Conservation (phyloP, 2,113 vertebrate genomes). For the Ceyx cyanopectus region DNA sequence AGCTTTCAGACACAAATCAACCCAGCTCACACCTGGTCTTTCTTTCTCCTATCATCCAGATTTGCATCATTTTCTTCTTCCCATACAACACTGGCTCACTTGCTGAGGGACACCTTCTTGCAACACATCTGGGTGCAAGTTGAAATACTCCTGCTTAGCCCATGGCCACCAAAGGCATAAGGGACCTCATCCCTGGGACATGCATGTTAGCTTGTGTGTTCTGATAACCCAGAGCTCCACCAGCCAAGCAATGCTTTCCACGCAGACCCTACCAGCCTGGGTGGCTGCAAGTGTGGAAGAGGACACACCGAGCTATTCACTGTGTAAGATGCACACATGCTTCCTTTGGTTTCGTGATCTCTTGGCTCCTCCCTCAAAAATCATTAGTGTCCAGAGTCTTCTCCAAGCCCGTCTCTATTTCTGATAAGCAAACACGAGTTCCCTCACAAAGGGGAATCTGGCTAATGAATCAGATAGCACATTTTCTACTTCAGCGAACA, state of each 20-base stretch:
- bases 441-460: slow-evolving; percentile 37
- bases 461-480: slow-evolving; percentile 66
- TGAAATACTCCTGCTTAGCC: background rate
- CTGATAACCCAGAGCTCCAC: background rate
- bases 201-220: background rate
- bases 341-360: background rate
- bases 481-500: slow-evolving; percentile 69
- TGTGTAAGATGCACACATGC: background rate
- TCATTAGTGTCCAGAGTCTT: background rate
- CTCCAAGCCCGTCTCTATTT: slow-evolving; percentile 13
- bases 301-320: background rate
- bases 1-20: background rate
- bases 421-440: background rate
- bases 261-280: background rate
- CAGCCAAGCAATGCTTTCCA: accelerated
- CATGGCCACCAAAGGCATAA: background rate
- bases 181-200: background rate
- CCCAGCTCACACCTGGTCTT: background rate
- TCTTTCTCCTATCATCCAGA: background rate
- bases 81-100: accelerated
- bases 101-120: background rate
- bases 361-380: background rate
- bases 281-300: background rate
- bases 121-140: background rate
- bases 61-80: background rate